A percentile compares a stretch with the other conserved stretches of the same genome.
Evolutionary conservation across 2,888 invertebrate species (phyloP).

Genomic region (Philonicus albiceps): DNA sequence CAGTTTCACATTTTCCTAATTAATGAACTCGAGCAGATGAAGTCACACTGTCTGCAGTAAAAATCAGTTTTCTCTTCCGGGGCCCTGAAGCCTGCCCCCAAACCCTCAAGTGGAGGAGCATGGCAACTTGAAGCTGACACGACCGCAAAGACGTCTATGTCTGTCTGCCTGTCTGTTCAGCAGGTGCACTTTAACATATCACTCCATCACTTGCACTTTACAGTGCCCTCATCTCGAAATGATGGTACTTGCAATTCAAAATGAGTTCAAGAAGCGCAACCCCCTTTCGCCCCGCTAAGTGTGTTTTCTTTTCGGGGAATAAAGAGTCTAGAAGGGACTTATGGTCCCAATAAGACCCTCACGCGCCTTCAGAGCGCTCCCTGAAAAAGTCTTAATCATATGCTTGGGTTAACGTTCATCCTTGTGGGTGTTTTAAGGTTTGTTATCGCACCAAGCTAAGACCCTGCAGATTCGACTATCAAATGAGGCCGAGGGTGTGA

Average conservation of each 20-base stretch:
- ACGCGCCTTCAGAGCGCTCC: neutral
- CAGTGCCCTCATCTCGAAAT: neutral
- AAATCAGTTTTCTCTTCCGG: neutral
- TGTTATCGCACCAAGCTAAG: neutral
- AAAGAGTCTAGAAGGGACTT: neutral
- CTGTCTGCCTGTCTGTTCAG: neutral
- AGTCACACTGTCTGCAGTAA: neutral
- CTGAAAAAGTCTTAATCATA: neutral
- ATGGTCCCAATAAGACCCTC: neutral
- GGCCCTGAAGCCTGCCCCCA: neutral
- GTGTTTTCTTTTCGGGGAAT: neutral
- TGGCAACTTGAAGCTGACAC: neutral
- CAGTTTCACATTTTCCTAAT: neutral
- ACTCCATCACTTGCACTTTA: constrained; percentile 8
- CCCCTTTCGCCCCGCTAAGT: neutral
- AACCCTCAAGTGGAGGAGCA: neutral
- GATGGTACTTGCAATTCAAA: constrained; percentile 7
- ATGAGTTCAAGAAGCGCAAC: constrained; percentile 4
- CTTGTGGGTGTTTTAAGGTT: neutral
- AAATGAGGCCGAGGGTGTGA: neutral
- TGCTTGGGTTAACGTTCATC: neutral
- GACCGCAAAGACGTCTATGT: neutral
- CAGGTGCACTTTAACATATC: constrained; percentile 6
- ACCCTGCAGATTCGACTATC: neutral
- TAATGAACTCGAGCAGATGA: neutral